Conservation (phyloP, 2,888 invertebrate species). For the Polietes domitor region DNA sequence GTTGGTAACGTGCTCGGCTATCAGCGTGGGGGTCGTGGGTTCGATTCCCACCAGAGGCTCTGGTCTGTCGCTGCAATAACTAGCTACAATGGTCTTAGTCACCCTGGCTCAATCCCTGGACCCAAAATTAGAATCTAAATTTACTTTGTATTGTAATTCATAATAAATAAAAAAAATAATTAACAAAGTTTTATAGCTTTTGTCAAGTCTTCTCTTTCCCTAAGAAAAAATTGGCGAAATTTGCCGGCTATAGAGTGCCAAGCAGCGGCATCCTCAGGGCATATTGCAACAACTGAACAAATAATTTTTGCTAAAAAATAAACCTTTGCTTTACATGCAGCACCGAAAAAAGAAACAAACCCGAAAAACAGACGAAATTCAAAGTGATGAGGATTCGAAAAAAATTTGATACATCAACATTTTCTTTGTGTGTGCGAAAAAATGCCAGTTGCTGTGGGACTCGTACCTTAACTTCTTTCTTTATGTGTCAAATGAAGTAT, state of each 20-base stretch:
- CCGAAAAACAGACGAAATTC: neutral
- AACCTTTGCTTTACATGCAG: neutral
- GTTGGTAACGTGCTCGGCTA: too few relatives aligned
- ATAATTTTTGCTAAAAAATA: neutral
- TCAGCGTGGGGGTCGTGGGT: too few relatives aligned
- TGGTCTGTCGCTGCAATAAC: too few relatives aligned
- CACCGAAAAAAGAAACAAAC: neutral
- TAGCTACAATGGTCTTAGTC: too few relatives aligned
- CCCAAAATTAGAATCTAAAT: too few relatives aligned
- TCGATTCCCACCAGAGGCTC: too few relatives aligned
- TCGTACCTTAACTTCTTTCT: slow-evolving; percentile 52
- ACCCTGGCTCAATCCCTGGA: too few relatives aligned
- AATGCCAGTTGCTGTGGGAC: neutral
- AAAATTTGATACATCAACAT: slow-evolving; percentile 2
- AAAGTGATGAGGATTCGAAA: slow-evolving; percentile 30
- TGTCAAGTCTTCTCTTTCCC: too few relatives aligned
- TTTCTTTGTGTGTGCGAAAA: slow-evolving; percentile 35
- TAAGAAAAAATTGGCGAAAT: too few relatives aligned
- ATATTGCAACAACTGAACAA: slow-evolving; percentile 2
- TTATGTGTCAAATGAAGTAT: slow-evolving; percentile 58
- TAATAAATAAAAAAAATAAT: too few relatives aligned
- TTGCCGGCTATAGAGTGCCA: neutral
- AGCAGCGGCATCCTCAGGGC: neutral
- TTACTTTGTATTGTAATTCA: too few relatives aligned
- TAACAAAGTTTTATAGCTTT: too few relatives aligned